Base-by-base conservation (phyloP, 1,140 invertebrate species). In the Grapholita molesta region DNA sequence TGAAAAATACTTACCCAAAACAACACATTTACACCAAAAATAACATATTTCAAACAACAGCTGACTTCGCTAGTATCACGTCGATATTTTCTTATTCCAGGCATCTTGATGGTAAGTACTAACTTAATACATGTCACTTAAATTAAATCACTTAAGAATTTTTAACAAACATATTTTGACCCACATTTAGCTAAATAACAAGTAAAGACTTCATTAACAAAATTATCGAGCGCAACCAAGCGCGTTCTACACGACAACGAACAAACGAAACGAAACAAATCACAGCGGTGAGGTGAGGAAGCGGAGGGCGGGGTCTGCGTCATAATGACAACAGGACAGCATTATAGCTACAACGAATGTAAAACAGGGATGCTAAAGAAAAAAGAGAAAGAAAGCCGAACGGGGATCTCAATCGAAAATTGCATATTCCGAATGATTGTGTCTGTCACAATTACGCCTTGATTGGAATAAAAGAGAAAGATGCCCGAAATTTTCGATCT, bases 11-110 rank as follows among this genome's bases (percentile, higher is more conserved):
- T 95, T 92, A 98, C 97, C 97, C 98, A 99, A 94, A 99, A 99
- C 78, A 99, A 93, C 72, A 99, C 98, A 94, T 99, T 99, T 92
- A 98, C 98, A 87, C 96, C 96, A 93, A 99, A 99, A 79, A 99
- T 98, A 86, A 99, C 94, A 93, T 99, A 99, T 93, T 99, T 99
- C 61, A 99, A 94, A 91, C 98, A 99, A 93, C 97, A 98, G 93
- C 97, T 98, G 82, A 99, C 97, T 96, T 99, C 98, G 89, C 95
- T 97, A 72, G 96, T 96, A 90, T 97, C 96, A 82, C 96, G 94
- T 86, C 96, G 93, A 92, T 96, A 96, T 92, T 96, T 97, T 80
- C 95, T 92, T 81, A 95, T 92, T 66, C 85, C 88, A 77, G 92
- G 89, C 86, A 94, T 90, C 82, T 90, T 93, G 65, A 53, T 38